Percentiles rank a stretch among this genome's conserved stretches.
Evolutionary conservation across 2,888 invertebrate species (phyloP).

Genomic region (Athripsodes cinereus): DNA sequence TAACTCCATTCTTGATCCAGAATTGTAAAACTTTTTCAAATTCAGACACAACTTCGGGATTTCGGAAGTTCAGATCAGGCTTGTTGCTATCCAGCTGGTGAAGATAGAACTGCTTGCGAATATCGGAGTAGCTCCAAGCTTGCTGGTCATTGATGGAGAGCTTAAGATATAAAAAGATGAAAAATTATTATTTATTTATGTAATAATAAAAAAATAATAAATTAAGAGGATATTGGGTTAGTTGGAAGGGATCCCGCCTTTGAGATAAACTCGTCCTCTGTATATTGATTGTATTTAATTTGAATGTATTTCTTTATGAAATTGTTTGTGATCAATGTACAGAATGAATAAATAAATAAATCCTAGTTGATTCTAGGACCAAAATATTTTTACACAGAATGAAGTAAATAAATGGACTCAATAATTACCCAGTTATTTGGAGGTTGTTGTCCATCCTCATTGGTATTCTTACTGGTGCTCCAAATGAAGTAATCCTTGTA

Average conservation of each 20-base stretch:
- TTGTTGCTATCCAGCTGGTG: slow-evolving; percentile 64
- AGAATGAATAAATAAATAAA: too few species aligned
- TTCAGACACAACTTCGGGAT: slow-evolving; percentile 56
- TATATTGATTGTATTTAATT: too few species aligned
- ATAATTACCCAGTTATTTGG: slow-evolving; percentile 67
- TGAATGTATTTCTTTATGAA: too few species aligned
- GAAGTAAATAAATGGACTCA: neutral
- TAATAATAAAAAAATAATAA: too few species aligned
- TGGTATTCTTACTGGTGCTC: slow-evolving; percentile 43
- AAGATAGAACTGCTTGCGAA: slow-evolving; percentile 66
- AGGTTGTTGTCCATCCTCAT: slow-evolving; percentile 33
- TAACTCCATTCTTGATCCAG: slow-evolving; percentile 72
- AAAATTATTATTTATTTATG: too few species aligned
- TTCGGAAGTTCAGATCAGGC: slow-evolving; percentile 79
- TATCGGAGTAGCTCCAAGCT: slow-evolving; percentile 65
- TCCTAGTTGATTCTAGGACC: neutral
- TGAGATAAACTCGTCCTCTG: too few species aligned
- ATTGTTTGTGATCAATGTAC: too few species aligned
- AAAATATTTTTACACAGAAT: neutral
- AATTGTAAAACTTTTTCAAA: slow-evolving; percentile 61
- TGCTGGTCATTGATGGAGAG: slow-evolving; percentile 37
- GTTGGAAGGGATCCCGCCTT: too few species aligned
- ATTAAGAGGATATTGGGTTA: too few species aligned
- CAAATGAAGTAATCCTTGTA: slow-evolving; percentile 77
- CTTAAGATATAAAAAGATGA: too few species aligned